Conservation (phyloP, 2,888 invertebrate genomes). For the Perizoma flavofasciatum region DNA sequence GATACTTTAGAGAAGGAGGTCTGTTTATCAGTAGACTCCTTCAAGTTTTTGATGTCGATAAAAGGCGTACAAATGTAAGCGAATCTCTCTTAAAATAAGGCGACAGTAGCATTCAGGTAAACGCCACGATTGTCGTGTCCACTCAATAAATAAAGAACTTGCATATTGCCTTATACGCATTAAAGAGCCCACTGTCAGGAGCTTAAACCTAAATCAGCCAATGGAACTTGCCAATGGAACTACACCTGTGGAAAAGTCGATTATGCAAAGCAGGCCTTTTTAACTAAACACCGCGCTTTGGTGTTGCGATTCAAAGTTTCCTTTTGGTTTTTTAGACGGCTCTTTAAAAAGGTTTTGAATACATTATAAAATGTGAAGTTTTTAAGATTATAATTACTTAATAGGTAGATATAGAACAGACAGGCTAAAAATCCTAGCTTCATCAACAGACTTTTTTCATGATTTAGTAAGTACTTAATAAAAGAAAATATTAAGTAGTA, state of each 20-base stretch:
- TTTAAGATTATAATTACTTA: background rate
- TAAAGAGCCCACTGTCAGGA: conserved; percentile 68
- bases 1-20: too few species aligned
- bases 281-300: conserved; percentile 68
- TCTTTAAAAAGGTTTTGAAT: conserved; percentile 10
- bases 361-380: too few species aligned
- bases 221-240: conserved; percentile 55
- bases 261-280: conserved; percentile 76
- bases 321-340: conserved; percentile 37
- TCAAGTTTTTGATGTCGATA: too few species aligned
- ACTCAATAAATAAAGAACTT: conserved; percentile 67
- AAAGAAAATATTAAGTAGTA: too few species aligned
- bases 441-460: too few species aligned
- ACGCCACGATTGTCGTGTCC: conserved; percentile 50
- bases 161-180: conserved; percentile 75
- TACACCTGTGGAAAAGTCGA: conserved; percentile 80
- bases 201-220: conserved; percentile 73
- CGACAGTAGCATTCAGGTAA: conserved; percentile 36
- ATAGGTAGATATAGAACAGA: conserved; percentile 2
- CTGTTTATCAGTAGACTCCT: too few species aligned
- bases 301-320: conserved; percentile 60
- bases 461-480: too few species aligned
- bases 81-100: conserved; percentile 19
- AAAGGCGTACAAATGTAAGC: too few species aligned
- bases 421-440: too few species aligned